Evolutionary conservation across 1,140 invertebrate species (phyloP).

Genomic region (Pachypsylla venusta): DNA sequence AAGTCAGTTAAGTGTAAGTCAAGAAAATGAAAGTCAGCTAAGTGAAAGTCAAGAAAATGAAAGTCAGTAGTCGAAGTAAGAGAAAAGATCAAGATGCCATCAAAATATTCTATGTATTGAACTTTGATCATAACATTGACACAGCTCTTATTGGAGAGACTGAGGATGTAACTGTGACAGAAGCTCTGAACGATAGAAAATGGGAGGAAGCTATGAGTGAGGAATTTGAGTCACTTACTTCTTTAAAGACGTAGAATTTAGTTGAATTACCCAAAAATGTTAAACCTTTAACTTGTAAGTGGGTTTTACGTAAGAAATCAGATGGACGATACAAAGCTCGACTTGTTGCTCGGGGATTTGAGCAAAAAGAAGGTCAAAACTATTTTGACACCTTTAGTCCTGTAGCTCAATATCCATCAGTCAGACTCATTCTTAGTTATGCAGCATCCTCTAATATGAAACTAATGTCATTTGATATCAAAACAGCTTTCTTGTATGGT

Average conservation of each 20-base stretch:
- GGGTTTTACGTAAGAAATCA: slow-evolving; percentile 25
- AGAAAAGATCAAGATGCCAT: no score
- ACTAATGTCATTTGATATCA: slow-evolving; percentile 29
- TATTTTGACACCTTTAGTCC: slow-evolving; percentile 30
- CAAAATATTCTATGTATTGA: not conserved
- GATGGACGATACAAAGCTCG: slow-evolving; percentile 30
- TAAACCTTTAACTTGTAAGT: slow-evolving; percentile 30
- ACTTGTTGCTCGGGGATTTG: slow-evolving; percentile 33
- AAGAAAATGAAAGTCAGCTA: not conserved
- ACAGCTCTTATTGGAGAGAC: not conserved
- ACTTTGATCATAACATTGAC: not conserved
- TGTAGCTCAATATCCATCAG: slow-evolving; percentile 26
- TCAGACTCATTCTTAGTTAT: slow-evolving; percentile 29
- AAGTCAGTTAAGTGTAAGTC: not conserved
- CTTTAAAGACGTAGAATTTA: slow-evolving; percentile 30
- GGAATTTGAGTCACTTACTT: slow-evolving; percentile 27
- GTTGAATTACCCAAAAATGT: slow-evolving; percentile 24
- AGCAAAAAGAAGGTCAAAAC: slow-evolving; percentile 27
- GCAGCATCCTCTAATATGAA: slow-evolving; percentile 25
- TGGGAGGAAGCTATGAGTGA: slow-evolving; percentile 30
- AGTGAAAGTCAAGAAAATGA: not conserved
- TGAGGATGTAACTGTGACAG: not conserved
- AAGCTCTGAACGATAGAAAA: slow-evolving; percentile 15
- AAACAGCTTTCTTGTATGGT: slow-evolving; percentile 28
- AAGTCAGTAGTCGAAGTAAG: not conserved